phyloP scores from a whole-genome alignment of 2,888 invertebrate genomes.

The Lypha dubia region DNA sequence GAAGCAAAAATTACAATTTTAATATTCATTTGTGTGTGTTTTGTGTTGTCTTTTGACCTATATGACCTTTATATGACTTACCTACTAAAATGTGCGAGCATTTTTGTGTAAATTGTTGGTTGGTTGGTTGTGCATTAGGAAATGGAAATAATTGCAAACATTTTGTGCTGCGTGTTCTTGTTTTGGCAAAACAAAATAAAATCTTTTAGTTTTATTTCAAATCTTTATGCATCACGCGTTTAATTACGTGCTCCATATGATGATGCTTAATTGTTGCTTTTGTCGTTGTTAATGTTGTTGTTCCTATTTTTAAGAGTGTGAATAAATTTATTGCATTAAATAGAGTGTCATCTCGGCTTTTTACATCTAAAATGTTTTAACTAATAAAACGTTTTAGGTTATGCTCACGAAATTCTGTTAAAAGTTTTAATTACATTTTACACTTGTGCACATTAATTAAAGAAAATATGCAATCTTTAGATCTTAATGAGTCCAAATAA shows the following conservation, averaged over 20 bases:
- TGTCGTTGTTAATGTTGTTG: slow-evolving; percentile 16
- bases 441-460: too few species aligned
- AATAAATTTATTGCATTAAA: slow-evolving; percentile 4
- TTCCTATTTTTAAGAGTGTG: slow-evolving; percentile 5
- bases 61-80: slow-evolving; percentile 69
- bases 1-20: slow-evolving; percentile 49
- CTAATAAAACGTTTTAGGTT: too few species aligned
- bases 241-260: slow-evolving; percentile 81
- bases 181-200: slow-evolving; percentile 21
- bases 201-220: slow-evolving; percentile 60
- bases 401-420: too few species aligned
- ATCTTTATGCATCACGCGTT: slow-evolving; percentile 82
- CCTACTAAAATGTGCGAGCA: slow-evolving; percentile 59
- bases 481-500: too few species aligned
- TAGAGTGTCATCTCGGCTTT: neutral
- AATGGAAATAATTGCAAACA: slow-evolving; percentile 39
- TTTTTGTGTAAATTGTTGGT: neutral
- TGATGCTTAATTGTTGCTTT: slow-evolving; percentile 73
- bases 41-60: slow-evolving; percentile 58
- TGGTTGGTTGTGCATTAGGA: slow-evolving; percentile 21
- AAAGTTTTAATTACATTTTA: too few species aligned
- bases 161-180: neutral
- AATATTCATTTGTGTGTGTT: slow-evolving; percentile 37
- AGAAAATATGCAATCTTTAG: too few species aligned
- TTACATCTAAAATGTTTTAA: neutral